A percentile compares a stretch with the other conserved stretches of the same genome.
Evolutionary conservation across 2,113 vertebrate species (phyloP).

Genomic region (Kobus ellipsiprymnus): DNA sequence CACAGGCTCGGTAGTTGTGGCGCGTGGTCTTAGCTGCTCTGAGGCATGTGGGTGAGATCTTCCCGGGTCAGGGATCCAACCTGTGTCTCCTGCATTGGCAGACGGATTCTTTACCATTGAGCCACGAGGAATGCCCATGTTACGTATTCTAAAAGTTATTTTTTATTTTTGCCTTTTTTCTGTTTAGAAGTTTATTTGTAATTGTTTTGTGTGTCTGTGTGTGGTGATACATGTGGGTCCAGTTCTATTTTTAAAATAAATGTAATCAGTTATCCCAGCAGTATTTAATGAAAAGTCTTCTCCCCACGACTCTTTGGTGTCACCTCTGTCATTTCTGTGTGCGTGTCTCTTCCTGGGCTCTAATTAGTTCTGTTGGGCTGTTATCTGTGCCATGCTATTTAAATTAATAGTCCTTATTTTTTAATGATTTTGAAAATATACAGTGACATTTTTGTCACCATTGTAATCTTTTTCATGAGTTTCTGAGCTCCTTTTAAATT

Average conservation of each 20-base stretch:
- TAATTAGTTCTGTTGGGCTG: not conserved
- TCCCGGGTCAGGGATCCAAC: not conserved
- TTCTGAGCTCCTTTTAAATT: not conserved
- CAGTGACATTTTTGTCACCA: not conserved
- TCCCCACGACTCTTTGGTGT: not conserved
- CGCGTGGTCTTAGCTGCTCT: not conserved
- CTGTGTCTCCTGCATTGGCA: not conserved
- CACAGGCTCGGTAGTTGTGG: not conserved
- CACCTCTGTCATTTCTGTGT: too few relatives aligned
- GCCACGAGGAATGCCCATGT: not conserved
- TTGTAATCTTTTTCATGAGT: not conserved
- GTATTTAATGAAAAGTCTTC: not conserved
- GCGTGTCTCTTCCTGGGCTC: not conserved
- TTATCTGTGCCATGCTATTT: not conserved
- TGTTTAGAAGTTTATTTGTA: not conserved
- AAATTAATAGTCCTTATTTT: not conserved
- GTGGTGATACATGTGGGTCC: not conserved
- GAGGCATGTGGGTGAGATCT: not conserved
- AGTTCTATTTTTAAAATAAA: not conserved
- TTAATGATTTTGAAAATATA: not conserved
- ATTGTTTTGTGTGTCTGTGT: not conserved
- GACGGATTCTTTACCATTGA: not conserved
- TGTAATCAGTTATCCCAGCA: not conserved
- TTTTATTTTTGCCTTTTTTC: not conserved
- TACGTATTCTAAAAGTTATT: not conserved